phyloP scores from a whole-genome alignment of 2,797 vertebrate genomes.

The Ptychadena robeensis region DNA sequence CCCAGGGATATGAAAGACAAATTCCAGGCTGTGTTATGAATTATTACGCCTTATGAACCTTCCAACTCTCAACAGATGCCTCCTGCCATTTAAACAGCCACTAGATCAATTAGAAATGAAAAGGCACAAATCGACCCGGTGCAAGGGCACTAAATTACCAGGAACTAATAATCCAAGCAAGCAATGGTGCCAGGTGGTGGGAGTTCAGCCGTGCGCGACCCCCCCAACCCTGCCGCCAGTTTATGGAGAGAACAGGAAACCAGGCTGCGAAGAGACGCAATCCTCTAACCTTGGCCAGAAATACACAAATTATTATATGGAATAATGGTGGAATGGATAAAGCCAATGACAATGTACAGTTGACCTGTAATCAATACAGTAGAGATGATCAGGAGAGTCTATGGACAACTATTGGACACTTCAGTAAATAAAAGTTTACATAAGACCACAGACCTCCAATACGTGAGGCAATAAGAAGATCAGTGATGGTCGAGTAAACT shows the following conservation, averaged over 20 bases:
- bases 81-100: conserved; percentile 74
- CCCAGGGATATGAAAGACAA: conserved; percentile 80
- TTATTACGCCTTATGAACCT: conserved; percentile 75
- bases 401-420: too few relatives aligned
- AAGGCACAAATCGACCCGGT: conserved; percentile 71
- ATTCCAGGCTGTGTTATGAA: conserved; percentile 76
- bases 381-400: too few relatives aligned
- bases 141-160: conserved; percentile 75
- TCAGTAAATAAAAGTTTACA: too few relatives aligned
- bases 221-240: conserved; percentile 61
- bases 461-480: too few relatives aligned
- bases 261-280: conserved; percentile 56
- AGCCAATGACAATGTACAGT: not conserved
- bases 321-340: not conserved
- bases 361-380: not conserved
- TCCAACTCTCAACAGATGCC: conserved; percentile 72
- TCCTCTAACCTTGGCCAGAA: conserved; percentile 64
- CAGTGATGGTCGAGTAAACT: too few relatives aligned
- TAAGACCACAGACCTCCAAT: too few relatives aligned
- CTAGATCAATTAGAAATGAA: conserved; percentile 75
- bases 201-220: conserved; percentile 64
- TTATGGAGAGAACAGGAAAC: conserved; percentile 46
- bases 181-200: conserved; percentile 69
- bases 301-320: not conserved
- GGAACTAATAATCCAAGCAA: conserved; percentile 76